Evolutionary conservation across 2,888 invertebrate genomes (phyloP).

Genomic region (Pheosia tremula): DNA sequence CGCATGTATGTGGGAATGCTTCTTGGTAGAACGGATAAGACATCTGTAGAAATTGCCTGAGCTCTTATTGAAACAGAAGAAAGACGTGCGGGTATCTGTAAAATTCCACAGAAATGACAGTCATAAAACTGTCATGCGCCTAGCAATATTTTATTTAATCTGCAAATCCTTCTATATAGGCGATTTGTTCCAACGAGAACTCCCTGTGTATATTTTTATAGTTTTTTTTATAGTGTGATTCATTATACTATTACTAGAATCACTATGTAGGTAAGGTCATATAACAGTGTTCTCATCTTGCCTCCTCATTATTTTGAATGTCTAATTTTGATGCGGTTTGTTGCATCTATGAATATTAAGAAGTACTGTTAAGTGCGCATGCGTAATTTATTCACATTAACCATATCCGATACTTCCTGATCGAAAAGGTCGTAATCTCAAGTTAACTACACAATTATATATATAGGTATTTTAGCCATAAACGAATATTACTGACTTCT

Average conservation of each 20-base stretch:
- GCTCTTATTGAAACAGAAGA: no score
- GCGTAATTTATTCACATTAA: slow-evolving; percentile 1
- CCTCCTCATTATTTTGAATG: slow-evolving; percentile 28
- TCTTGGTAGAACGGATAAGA: no score
- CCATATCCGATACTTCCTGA: not conserved
- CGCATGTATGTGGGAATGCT: no score
- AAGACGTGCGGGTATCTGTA: no score
- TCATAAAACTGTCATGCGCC: no score
- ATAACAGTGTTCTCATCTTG: slow-evolving; percentile 27
- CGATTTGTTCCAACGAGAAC: no score
- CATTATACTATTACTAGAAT: slow-evolving; percentile 2
- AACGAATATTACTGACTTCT: no score
- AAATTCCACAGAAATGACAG: no score
- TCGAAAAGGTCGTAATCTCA: not conserved
- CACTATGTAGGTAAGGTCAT: slow-evolving; percentile 33
- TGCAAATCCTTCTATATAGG: not conserved
- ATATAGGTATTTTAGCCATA: no score
- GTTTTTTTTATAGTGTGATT: not conserved
- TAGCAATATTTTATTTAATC: no score
- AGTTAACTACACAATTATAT: not conserved
- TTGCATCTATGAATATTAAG: slow-evolving; percentile 35
- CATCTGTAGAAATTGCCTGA: no score
- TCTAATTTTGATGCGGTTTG: slow-evolving; percentile 32
- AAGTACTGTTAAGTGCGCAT: slow-evolving; percentile 5
- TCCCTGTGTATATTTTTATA: slow-evolving; percentile 1